Evolutionary conservation across 35 echinoderm and acorn worm genomes (phyloP), one percentile per base, ranked within the genome.

Genomic region (Ptychodera flava): DNA sequence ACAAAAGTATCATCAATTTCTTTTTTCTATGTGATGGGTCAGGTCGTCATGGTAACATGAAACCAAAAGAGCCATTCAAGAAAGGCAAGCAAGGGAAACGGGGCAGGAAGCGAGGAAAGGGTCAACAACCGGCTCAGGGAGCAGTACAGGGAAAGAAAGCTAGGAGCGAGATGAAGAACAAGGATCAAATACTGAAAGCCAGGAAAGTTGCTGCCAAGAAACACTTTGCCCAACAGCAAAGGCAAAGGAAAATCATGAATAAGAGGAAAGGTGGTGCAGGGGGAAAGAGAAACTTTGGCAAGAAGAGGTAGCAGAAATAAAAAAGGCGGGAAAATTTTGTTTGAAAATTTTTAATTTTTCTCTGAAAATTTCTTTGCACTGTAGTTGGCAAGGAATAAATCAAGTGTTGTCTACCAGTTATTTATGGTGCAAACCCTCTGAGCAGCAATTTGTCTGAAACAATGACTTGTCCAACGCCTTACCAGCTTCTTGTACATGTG

Each of bases 161-260:
- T 33, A 34, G 77, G 15, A 77, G 32, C 36, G 83, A 86, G 77
- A 32, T 91, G 32, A 31, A 77, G 37, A 80, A 16, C 6, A 79
- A 86, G 27, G 83, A 85, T 32, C 64, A 91, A 84, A 86, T 91
- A 75, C 32, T 86, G 78, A 85, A 91, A 77, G 27, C 36, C 0
- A 78, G 89, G 35, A 86, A 86, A 33, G 81, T 80, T 29, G 85
- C 80, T 78, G 78, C 37, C 31, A 37, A 78, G n/a, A 29, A 64
- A 64, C 45, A 64, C 6, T 22, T 64, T 12, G 6, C 6, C 6
- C 45, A 64, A 64, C 45, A 91, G 2, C 31, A 32, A 35, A 36
- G 80, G 84, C 33, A 78, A 16, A 86, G 84, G 79, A 85, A 64
- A 81, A 77, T 78, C 12, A 52, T 83, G 84, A 84, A 22, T 15